Evolutionary conservation across 2,113 vertebrate species (phyloP), one percentile per base, ranked within the genome.

Genomic region (Mus musculus): DNA sequence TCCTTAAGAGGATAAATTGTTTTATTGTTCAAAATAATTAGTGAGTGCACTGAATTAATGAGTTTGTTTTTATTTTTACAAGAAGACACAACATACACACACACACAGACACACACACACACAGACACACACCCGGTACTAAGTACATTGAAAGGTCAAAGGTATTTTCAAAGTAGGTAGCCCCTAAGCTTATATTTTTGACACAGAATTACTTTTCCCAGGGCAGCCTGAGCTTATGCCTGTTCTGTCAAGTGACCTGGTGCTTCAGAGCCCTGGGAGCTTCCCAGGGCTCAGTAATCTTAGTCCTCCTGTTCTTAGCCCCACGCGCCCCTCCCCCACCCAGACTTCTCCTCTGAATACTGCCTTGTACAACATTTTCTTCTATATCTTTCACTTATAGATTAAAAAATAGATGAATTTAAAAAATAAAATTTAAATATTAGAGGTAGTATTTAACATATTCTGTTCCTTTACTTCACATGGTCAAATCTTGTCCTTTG

Each of bases 31-130:
- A 61, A 91, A 96, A 75, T 89, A 96, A 92, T 49, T 71, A 95
- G 93, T 97, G 33, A 98, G 93, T 98, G 98, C 97, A 98, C 92
- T 95, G 88, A 98, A 98, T 96, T 81, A 80, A 85, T 96, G 97
- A 95, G 39, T 75, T 96, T 88, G 61, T 95, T 96, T 96, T 97
- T 94, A 93, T 69, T 97, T 87, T 84, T 95, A 95, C 17, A 97
- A 94, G 17, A 82, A 97, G 85, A 88, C 33, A 89, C 54, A 85
- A 36, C n/a, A 42, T 19, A 39, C 71, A 39, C 42, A 28, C 42
- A 59, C 20, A 56, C 52, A 81, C 52, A 81, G 52, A 81, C 8
- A 54, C 73, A 76, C 39, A 75, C 72, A 75, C 42, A 46, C 42
- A 46, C 24, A 7, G 73, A 76, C 39, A 75, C 72, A 75, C 42